A percentile compares a stretch with the other conserved stretches of the same genome.
phyloP scores from a whole-genome alignment of 2,113 vertebrate genomes.

The Prionailurus viverrinus region DNA sequence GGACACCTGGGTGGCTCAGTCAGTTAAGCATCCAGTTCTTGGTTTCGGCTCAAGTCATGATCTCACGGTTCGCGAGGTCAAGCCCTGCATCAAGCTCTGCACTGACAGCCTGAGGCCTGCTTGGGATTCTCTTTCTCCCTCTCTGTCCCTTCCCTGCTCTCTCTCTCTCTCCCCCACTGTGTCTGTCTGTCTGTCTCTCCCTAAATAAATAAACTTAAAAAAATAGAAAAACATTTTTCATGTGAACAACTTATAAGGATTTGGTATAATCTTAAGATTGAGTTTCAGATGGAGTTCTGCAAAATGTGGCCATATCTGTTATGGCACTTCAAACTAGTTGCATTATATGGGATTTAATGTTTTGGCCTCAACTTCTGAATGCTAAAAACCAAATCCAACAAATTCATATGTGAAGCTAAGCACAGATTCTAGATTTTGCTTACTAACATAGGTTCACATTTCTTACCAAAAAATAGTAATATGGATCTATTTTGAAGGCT shows the following conservation, averaged over 20 bases:
- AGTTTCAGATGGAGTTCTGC: constrained; percentile 10
- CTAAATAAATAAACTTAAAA: too few relatives aligned
- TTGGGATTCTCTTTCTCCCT: too few relatives aligned
- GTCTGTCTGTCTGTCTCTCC: too few relatives aligned
- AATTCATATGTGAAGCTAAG: constrained; percentile 7
- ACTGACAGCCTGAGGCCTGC: too few relatives aligned
- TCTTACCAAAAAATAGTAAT: background rate
- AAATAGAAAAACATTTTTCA: background rate
- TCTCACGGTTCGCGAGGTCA: too few relatives aligned
- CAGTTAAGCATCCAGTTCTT: too few relatives aligned
- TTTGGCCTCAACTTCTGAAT: background rate
- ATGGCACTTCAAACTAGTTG: background rate
- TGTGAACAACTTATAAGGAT: background rate
- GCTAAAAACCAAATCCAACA: background rate
- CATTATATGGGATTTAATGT: background rate
- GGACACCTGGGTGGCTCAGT: too few relatives aligned
- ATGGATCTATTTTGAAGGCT: background rate
- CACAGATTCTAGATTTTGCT: background rate
- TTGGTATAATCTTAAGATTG: background rate
- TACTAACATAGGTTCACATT: background rate
- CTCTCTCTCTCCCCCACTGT: too few relatives aligned
- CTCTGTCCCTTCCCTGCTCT: too few relatives aligned
- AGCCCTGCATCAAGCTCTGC: too few relatives aligned
- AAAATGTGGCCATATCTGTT: background rate
- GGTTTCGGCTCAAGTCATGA: too few relatives aligned